These are phyloP conservation scores for Notodonta ziczac DNA, from an alignment of 2,888 invertebrate genomes.

Conservation along the genomic window DNA sequence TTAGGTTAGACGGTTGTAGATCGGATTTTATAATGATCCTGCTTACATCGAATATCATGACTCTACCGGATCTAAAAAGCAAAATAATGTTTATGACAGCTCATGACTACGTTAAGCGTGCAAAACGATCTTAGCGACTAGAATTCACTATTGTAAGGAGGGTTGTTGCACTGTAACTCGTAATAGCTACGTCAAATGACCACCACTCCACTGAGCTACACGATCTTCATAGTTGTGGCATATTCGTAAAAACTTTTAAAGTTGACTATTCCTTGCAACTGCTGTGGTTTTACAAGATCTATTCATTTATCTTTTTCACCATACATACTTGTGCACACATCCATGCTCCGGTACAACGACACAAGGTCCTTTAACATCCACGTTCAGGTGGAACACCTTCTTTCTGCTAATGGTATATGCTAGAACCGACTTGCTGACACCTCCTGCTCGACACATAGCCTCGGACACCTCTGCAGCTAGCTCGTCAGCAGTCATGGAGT, in stretches of 20 bases:
- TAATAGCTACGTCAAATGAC: too few species aligned
- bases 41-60: conserved; percentile 90
- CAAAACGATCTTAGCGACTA: too few species aligned
- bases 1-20: conserved; percentile 87
- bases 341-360: conserved; percentile 91
- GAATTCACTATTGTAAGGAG: too few species aligned
- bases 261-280: too few species aligned
- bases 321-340: conserved; percentile 85
- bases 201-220: too few species aligned
- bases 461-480: conserved; percentile 56
- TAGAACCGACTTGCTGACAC: conserved; percentile 71
- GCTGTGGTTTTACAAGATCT: too few species aligned
- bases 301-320: too few species aligned
- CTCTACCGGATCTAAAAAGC: conserved; percentile 85
- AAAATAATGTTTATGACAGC: not conserved
- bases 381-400: conserved; percentile 87
- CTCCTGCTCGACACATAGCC: conserved; percentile 60
- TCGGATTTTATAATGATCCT: conserved; percentile 89
- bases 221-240: too few species aligned
- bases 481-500: conserved; percentile 75
- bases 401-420: conserved; percentile 79
- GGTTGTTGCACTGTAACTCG: too few species aligned
- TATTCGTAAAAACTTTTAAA: too few species aligned
- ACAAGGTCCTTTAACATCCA: conserved; percentile 91
- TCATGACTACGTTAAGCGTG: too few species aligned